Conservation (phyloP, 2,113 vertebrate genomes). For the Tonatia bakeri region DNA sequence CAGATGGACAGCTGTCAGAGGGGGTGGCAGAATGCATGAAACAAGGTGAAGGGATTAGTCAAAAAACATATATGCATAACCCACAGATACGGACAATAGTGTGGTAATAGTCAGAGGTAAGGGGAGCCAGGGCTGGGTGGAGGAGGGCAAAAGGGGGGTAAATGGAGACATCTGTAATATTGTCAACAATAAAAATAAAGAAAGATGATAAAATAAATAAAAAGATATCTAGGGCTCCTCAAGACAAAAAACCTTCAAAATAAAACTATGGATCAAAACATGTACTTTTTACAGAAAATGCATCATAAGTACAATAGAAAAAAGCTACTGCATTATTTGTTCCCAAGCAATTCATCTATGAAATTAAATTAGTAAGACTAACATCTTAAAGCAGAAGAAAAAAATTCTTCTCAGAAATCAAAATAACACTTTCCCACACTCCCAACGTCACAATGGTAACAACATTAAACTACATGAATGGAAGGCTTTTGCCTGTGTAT, state of each 20-base stretch:
- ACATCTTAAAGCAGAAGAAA: slow-evolving; percentile 19
- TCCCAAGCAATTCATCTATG: slow-evolving; percentile 27
- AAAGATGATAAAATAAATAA: no score
- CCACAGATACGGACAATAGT: no score
- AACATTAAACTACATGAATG: slow-evolving; percentile 6
- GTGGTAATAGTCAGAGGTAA: no score
- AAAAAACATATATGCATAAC: no score
- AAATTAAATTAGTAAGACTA: slow-evolving; percentile 60
- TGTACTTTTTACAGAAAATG: slow-evolving; percentile 54
- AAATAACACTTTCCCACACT: slow-evolving; percentile 17
- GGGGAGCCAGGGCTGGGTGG: no score
- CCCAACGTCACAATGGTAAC: slow-evolving; percentile 24
- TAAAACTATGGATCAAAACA: background rate
- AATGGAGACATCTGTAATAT: no score
- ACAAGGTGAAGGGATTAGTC: no score
- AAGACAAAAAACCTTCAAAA: background rate
- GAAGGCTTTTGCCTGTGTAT: background rate
- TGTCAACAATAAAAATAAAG: no score
- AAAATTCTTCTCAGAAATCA: slow-evolving; percentile 14
- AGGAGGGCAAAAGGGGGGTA: no score
- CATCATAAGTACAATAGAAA: slow-evolving; percentile 58
- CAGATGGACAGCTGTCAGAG: no score
- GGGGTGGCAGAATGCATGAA: no score
- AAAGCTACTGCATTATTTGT: background rate
- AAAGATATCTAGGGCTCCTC: background rate